Evolutionary conservation across 2,113 vertebrate species (phyloP).

Genomic region (Damaliscus lunatus): DNA sequence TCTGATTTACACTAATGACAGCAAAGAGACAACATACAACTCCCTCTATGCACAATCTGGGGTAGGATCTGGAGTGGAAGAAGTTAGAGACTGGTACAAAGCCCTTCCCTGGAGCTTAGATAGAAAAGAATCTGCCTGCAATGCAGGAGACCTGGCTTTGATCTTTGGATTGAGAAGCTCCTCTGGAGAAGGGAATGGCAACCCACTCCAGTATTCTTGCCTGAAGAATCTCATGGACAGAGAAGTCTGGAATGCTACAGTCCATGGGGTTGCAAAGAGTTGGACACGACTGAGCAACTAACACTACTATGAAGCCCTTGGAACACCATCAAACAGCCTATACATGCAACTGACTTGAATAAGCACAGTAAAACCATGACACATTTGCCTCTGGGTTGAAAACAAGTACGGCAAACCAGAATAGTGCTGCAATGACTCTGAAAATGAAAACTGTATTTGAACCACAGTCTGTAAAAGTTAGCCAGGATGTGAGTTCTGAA

Average conservation of each 20-base stretch:
- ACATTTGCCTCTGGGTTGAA: not conserved
- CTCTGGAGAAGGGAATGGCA: not conserved
- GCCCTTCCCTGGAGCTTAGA: not conserved
- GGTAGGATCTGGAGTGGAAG: not conserved
- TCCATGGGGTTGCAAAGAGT: not conserved
- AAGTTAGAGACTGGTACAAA: not conserved
- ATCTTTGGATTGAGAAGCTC: not conserved
- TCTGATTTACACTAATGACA: not conserved
- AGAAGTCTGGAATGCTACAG: not conserved
- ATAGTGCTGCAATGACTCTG: not conserved
- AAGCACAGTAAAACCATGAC: not conserved
- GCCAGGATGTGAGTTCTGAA: not conserved
- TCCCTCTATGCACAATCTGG: not conserved
- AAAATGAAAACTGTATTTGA: not conserved
- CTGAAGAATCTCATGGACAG: not conserved
- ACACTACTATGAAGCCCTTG: not conserved
- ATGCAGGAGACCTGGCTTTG: not conserved
- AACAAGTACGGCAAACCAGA: not conserved
- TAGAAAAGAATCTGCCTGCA: not conserved
- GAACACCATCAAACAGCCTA: not conserved
- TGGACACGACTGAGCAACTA: not conserved
- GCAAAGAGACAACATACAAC: not conserved
- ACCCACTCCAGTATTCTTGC: not conserved
- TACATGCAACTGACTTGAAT: not conserved
- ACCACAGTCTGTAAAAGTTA: not conserved